Evolutionary conservation across 2,113 vertebrate genomes (phyloP), one percentile per base, ranked within the genome.

Genomic region (Campylomormyrus tamandua): DNA sequence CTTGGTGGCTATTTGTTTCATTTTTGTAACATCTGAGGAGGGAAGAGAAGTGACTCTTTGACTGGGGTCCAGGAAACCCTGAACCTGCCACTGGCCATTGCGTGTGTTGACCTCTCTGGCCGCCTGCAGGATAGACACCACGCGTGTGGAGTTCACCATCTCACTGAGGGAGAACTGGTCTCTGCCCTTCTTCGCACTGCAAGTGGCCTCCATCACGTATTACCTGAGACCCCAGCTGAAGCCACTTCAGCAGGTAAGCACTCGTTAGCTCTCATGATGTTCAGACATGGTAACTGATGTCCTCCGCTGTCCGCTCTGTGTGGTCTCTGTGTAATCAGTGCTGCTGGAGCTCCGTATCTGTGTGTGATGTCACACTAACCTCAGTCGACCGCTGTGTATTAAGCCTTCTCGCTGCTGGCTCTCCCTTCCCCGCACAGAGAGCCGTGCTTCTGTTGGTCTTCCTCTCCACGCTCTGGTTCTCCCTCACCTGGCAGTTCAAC

Each of bases 91-190:
- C 56, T 24, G 56, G 21, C 6, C 45, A 9, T 21, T 45, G 31
- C 2, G 15, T 24, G 19, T 21, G 2, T 45, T 39, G 52, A 58
- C 6, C 11, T 85, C 27, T 85, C 8, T 49, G 50, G 6, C 89
- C 87, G 91, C 93, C 85, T 93, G 88, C 96, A 99, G 98, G 95
- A 92, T 97, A 74, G 98, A 99, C 91, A 99, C 98, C 6, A 99
- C 98, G 53, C 96, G 98, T 87, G 98, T 99, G 48, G 98, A 99
- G 93, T 99, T 99, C 93, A 99, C 98, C 92, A 97, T 99, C 94
- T 98, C 98, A 6, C 95, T 99, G 88, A 96, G 98, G 93, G 98
- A 99, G 95, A 99, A 99, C 93, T 99, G 98, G 98, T 98, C 98
- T 1, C 91, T 99, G 87, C 98, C 98, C 0, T 99, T 99, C 95